Evolutionary conservation across 1,140 invertebrate genomes (phyloP).

Genomic region (Zaprionus inermis): DNA sequence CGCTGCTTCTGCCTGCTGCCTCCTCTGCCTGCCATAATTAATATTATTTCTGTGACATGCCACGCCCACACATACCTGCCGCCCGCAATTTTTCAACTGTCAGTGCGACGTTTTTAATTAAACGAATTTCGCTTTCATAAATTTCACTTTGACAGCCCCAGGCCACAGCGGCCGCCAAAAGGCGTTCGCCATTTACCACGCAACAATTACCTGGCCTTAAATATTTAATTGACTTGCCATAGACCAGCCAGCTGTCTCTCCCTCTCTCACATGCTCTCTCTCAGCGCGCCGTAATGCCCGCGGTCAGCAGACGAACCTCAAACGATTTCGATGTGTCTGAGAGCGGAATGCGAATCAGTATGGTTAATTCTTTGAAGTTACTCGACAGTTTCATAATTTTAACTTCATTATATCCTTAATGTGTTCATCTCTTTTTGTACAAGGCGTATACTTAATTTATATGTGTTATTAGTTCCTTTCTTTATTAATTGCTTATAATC

Average conservation of each 20-base stretch:
- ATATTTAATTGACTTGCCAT: conserved; percentile 71
- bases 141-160: conserved; percentile 70
- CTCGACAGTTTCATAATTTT: background rate
- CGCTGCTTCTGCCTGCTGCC: background rate
- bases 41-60: conserved; percentile 60
- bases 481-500: background rate
- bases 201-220: conserved; percentile 63
- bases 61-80: conserved; percentile 17
- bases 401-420: background rate
- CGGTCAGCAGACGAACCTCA: background rate
- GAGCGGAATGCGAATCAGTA: too few species aligned
- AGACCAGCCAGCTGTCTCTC: background rate
- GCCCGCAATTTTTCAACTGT: conserved; percentile 59
- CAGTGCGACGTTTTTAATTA: conserved; percentile 66
- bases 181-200: conserved; percentile 49
- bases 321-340: background rate
- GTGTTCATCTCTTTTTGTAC: background rate
- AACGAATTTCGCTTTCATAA: conserved; percentile 75
- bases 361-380: background rate
- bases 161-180: conserved; percentile 29
- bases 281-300: background rate
- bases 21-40: conserved; percentile 55
- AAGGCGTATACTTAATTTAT: too few species aligned
- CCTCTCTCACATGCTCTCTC: background rate
- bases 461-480: too few species aligned